Evolutionary conservation across 2,113 vertebrate species (phyloP).

Genomic region (Blennius ocellaris): DNA sequence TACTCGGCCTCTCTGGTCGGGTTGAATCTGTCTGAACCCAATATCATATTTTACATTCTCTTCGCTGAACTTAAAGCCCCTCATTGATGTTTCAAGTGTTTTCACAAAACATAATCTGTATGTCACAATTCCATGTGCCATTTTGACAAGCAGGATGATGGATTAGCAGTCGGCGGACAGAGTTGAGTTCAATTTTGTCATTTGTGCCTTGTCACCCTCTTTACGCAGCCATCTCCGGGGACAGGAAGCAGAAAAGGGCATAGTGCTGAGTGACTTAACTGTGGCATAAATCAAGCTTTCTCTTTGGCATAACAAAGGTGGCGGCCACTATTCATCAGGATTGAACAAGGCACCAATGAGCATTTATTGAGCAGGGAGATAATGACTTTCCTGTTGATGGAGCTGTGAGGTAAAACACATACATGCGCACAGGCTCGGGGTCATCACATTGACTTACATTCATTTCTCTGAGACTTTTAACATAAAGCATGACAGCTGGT

Average conservation of each 20-base stretch:
- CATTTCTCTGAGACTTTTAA: too few species aligned
- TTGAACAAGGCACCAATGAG: slow-evolving; percentile 50
- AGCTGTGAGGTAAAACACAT: slow-evolving; percentile 18
- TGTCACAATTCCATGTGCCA: not conserved
- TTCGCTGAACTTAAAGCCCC: not conserved
- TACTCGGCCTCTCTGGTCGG: not conserved
- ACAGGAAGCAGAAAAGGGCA: slow-evolving; percentile 57
- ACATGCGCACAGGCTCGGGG: not conserved
- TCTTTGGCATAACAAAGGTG: slow-evolving; percentile 64
- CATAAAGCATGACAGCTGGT: too few species aligned
- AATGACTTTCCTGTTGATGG: slow-evolving; percentile 60
- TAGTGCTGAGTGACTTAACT: slow-evolving; percentile 52
- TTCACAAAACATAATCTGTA: not conserved
- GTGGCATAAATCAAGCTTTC: slow-evolving; percentile 66
- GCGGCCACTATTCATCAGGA: slow-evolving; percentile 64
- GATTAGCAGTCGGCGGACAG: slow-evolving; percentile 22
- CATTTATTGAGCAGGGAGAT: slow-evolving; percentile 51
- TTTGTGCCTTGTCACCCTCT: slow-evolving; percentile 38
- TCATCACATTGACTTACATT: not conserved
- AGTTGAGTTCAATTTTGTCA: slow-evolving; percentile 35
- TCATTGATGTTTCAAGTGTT: not conserved
- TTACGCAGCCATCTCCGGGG: slow-evolving; percentile 37
- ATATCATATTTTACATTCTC: not conserved
- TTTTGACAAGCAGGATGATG: slow-evolving; percentile 29
- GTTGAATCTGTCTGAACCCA: not conserved